phyloP scores from a whole-genome alignment of 2,888 invertebrate species.

The Chaitophorus viminalis region DNA sequence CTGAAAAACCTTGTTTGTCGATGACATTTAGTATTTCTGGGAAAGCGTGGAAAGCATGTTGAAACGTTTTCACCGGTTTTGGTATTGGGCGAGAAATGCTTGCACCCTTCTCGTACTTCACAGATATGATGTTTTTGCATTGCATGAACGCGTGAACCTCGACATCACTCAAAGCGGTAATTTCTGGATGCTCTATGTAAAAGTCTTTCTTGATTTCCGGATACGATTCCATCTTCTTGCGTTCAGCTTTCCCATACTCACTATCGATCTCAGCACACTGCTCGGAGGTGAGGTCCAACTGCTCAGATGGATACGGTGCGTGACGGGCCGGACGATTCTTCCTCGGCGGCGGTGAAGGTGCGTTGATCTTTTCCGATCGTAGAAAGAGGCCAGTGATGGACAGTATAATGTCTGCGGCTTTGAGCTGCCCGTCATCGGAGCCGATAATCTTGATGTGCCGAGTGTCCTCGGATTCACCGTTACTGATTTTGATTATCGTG shows the following conservation, averaged over 20 bases:
- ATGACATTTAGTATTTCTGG: constrained; percentile 87
- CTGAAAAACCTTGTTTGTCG: constrained; percentile 80
- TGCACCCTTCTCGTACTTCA: constrained; percentile 58
- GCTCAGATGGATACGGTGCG: background rate
- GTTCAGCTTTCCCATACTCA: constrained; percentile 66
- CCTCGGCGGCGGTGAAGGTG: background rate
- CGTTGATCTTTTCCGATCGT: background rate
- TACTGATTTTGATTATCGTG: constrained; percentile 76
- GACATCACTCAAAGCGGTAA: constrained; percentile 74
- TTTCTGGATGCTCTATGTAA: constrained; percentile 80
- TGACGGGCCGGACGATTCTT: background rate
- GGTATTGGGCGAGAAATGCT: constrained; percentile 70
- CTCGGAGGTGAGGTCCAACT: background rate
- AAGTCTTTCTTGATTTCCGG: constrained; percentile 83
- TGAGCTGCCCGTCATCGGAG: background rate
- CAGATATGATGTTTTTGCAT: background rate
- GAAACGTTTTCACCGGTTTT: constrained; percentile 83
- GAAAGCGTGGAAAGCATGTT: constrained; percentile 75
- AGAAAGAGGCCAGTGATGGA: background rate
- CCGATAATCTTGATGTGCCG: background rate
- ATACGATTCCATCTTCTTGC: constrained; percentile 74
- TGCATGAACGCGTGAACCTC: constrained; percentile 72
- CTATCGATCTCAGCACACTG: background rate
- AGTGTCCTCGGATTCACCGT: background rate
- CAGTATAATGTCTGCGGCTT: background rate